Conservation (phyloP, 64 coral and sea anemone species). For the Anthopleura sola region DNA sequence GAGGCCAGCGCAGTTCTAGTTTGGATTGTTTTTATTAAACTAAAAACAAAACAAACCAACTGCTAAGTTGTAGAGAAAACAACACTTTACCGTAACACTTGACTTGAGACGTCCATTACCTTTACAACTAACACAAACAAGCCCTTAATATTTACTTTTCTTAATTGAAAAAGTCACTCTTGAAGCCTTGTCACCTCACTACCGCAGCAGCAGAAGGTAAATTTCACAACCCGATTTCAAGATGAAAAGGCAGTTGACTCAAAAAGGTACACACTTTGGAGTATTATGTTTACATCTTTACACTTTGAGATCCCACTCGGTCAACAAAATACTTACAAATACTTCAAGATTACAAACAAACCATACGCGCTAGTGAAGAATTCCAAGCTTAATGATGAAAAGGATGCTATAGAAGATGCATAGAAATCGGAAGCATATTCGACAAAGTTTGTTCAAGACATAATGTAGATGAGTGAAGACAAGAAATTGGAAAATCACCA, state of each 20-base stretch:
- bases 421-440: neutral
- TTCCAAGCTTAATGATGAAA: neutral
- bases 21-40: neutral
- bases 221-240: neutral
- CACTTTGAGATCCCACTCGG: neutral
- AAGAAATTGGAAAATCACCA: constrained; percentile 8
- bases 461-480: neutral
- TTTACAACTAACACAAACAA: neutral
- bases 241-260: neutral
- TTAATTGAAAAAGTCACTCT: constrained; percentile 13
- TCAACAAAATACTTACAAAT: neutral
- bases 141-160: neutral
- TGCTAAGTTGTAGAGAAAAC: neutral
- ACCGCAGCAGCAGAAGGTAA: neutral
- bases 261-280: neutral
- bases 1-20: neutral
- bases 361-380: neutral
- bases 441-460: constrained; percentile 6
- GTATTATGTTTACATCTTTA: neutral
- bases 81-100: neutral
- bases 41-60: neutral
- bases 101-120: neutral
- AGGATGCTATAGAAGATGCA: neutral
- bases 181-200: neutral
- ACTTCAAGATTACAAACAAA: neutral